A percentile compares a stretch with the other conserved stretches of the same genome.
Evolutionary conservation across 2,797 vertebrate genomes (phyloP).

Genomic region (Diceros bicornis): DNA sequence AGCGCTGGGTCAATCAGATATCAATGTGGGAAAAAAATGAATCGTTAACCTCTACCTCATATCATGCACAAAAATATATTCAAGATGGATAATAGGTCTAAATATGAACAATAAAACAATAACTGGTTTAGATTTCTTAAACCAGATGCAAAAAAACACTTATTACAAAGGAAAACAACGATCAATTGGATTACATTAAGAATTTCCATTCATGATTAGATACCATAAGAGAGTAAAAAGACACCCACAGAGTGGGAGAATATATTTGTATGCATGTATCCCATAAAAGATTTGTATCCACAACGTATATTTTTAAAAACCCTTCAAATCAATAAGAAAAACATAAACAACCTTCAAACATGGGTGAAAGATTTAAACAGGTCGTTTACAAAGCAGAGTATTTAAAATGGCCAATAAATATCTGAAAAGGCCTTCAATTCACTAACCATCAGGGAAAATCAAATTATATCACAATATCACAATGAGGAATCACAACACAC

Average conservation of each 20-base stretch:
- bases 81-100: background rate
- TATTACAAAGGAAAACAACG: background rate
- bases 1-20: background rate
- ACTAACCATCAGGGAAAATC: background rate
- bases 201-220: background rate
- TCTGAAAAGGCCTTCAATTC: background rate
- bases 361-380: background rate
- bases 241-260: background rate
- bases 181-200: background rate
- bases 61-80: background rate
- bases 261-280: background rate
- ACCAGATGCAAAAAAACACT: background rate
- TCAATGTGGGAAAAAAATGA: background rate
- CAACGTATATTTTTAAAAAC: background rate
- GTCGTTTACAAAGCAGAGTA: background rate
- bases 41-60: background rate
- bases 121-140: background rate
- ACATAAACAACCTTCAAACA: background rate
- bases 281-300: background rate
- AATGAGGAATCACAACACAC: background rate
- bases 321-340: background rate
- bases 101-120: background rate
- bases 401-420: background rate
- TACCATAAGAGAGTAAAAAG: background rate
- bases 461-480: background rate